Evolutionary conservation across 2,797 vertebrate genomes (phyloP).

Genomic region (Sebastes alutus): DNA sequence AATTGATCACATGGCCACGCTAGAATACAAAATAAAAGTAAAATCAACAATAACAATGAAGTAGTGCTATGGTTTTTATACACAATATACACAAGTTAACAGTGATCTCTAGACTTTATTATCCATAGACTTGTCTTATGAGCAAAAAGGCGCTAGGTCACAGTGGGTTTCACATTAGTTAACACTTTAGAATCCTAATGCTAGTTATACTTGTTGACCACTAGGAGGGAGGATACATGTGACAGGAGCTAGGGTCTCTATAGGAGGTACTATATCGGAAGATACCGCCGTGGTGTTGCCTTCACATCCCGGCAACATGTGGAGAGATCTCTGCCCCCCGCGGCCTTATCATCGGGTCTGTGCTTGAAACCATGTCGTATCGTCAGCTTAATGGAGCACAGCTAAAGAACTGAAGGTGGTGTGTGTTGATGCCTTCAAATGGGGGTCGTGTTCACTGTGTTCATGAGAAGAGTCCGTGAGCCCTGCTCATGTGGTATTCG

Average conservation of each 20-base stretch:
- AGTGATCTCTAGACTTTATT: constrained; percentile 73
- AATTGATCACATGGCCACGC: constrained; percentile 75
- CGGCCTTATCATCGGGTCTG: constrained; percentile 18
- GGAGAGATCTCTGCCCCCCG: constrained; percentile 5
- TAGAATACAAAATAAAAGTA: constrained; percentile 74
- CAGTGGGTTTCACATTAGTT: constrained; percentile 75
- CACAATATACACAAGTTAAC: constrained; percentile 81
- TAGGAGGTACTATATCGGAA: constrained; percentile 51
- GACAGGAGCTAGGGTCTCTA: constrained; percentile 57
- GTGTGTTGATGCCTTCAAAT: background rate
- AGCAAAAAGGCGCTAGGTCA: constrained; percentile 74
- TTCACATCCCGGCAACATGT: background rate
- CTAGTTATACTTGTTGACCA: constrained; percentile 64
- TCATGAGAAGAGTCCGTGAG: too few species aligned
- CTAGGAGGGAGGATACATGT: constrained; percentile 48
- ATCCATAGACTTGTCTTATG: constrained; percentile 66
- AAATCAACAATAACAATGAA: constrained; percentile 73
- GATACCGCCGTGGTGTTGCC: constrained; percentile 21
- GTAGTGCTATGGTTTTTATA: constrained; percentile 82
- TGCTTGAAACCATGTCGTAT: constrained; percentile 54
- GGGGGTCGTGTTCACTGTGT: too few species aligned
- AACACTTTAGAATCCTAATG: constrained; percentile 67
- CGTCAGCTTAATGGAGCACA: constrained; percentile 23
- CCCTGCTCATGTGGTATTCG: too few species aligned
- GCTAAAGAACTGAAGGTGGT: constrained; percentile 10